Conservation (phyloP, 2,888 invertebrate species). For the Drosophila colorata region DNA sequence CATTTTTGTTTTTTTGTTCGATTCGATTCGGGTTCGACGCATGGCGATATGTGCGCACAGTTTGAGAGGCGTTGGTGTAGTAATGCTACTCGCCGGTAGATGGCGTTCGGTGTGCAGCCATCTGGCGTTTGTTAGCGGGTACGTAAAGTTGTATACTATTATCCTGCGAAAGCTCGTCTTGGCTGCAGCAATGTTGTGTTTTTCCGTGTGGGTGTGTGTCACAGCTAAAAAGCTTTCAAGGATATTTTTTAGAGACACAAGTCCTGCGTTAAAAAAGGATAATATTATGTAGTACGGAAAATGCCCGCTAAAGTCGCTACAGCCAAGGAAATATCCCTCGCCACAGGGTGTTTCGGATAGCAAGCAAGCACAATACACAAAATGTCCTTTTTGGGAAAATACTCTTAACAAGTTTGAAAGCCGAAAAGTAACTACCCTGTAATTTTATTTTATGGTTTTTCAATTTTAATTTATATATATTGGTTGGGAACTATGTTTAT, state of each 20-base stretch:
- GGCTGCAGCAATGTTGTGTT: not conserved
- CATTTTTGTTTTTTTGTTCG: not conserved
- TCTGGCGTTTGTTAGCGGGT: slow-evolving; percentile 17
- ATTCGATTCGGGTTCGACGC: slow-evolving; percentile 13
- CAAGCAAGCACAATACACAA: not conserved
- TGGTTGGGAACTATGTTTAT: no score
- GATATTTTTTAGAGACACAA: slow-evolving; percentile 2
- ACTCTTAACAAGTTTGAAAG: no score
- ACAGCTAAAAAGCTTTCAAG: slow-evolving; percentile 11
- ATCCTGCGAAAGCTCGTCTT: slow-evolving; percentile 27
- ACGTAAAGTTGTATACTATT: not conserved
- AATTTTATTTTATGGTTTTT: no score
- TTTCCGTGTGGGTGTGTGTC: slow-evolving; percentile 11
- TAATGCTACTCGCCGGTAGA: slow-evolving; percentile 20
- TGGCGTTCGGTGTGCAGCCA: slow-evolving; percentile 27
- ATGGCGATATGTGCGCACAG: slow-evolving; percentile 25
- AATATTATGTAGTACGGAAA: not conserved
- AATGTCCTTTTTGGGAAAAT: slow-evolving; percentile 13
- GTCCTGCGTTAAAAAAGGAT: not conserved
- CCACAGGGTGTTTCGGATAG: not conserved
- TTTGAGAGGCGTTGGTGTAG: slow-evolving; percentile 43
- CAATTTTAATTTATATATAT: no score
- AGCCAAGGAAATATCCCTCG: not conserved
- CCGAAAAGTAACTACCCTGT: slow-evolving; percentile 5
- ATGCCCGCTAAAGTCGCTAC: not conserved